Evolutionary conservation across 2,797 vertebrate genomes (phyloP), one percentile per base, ranked within the genome.

Genomic region (Sebastes vulpes): DNA sequence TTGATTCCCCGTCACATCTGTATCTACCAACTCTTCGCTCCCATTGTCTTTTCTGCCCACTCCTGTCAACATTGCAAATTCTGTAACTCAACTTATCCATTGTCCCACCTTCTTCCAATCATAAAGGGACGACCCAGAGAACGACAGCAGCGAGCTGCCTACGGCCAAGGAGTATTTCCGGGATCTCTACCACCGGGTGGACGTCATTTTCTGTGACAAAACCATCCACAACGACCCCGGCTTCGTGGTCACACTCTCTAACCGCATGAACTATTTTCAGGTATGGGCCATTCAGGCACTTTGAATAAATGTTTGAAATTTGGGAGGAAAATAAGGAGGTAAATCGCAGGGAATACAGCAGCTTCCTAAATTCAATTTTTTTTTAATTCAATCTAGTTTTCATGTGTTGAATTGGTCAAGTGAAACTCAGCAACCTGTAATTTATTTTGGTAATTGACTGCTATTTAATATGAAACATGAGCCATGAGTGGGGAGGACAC

Each of bases 251-350:
- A 99, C 99, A 1, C 97, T 99, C 72, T 99, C 99, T 32, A 99
- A 99, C 96, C 97, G 99, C 93, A 99, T 99, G 99, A 99, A 99
- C 96, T 99, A 99, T 95, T 99, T 99, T 95, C 98, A 99, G 97
- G 99, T 97, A 92, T 0, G 4, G 4, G 28, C 5, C 2, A 0
- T 35, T 11, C 12, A 42, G 8, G 10, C 20, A 3, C 2, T 66
- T 50, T 6, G 2, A 52, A 23, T 46, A 1, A 9, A 20, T 25
- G 42, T 26, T 31, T 67, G 1, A 32, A 7, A 0, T 63, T 10
- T 1, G 3, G 31, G n/a, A 2, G 6, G 6, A 0, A 1, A 28
- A 16, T 18, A 18, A 50, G 16, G 26, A 11, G n/a, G 35, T 38
- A 38, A 38, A 38, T 14, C 2, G 5, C 18, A 48, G 5, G 16